These are phyloP conservation scores for Drosophila cyrtoloma DNA, from an alignment of 2,888 invertebrate species.

Conservation along the genomic window DNA sequence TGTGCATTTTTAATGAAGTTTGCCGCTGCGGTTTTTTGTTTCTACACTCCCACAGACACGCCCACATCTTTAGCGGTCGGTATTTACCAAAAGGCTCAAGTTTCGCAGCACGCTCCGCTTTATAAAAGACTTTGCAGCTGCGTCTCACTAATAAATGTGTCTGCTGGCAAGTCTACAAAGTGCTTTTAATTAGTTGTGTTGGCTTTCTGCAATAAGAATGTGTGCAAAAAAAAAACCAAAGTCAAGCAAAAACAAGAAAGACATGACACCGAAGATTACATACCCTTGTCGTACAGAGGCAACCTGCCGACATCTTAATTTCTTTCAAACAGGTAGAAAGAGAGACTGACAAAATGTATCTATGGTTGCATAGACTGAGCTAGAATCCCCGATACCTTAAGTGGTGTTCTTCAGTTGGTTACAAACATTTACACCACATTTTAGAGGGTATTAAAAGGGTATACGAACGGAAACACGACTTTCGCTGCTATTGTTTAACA, in stretches of 20 bases:
- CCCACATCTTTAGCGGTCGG: slow-evolving; percentile 67
- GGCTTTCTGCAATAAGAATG: slow-evolving; percentile 48
- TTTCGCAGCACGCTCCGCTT: slow-evolving; percentile 36
- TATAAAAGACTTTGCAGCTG: slow-evolving; percentile 48
- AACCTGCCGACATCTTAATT: not conserved
- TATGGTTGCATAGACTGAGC: not conserved
- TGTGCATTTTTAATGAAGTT: slow-evolving; percentile 77
- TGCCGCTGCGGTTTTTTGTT: slow-evolving; percentile 55
- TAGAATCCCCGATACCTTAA: not conserved
- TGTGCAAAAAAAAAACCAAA: slow-evolving; percentile 5
- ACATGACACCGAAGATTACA: not conserved
- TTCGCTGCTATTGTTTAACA: slow-evolving; percentile 32
- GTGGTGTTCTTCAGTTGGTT: not conserved
- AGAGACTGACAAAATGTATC: not conserved
- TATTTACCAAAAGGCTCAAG: slow-evolving; percentile 69
- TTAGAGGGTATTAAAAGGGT: too few species aligned
- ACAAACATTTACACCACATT: not conserved
- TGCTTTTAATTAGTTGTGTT: slow-evolving; percentile 77
- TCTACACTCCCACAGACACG: slow-evolving; percentile 21
- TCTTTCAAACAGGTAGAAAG: not conserved
- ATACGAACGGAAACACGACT: slow-evolving; percentile 1
- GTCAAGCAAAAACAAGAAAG: not conserved
- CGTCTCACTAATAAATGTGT: slow-evolving; percentile 64
- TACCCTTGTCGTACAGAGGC: not conserved
- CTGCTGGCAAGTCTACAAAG: slow-evolving; percentile 63